Conservation (phyloP, 2,113 vertebrate species). For the Calypte anna region DNA sequence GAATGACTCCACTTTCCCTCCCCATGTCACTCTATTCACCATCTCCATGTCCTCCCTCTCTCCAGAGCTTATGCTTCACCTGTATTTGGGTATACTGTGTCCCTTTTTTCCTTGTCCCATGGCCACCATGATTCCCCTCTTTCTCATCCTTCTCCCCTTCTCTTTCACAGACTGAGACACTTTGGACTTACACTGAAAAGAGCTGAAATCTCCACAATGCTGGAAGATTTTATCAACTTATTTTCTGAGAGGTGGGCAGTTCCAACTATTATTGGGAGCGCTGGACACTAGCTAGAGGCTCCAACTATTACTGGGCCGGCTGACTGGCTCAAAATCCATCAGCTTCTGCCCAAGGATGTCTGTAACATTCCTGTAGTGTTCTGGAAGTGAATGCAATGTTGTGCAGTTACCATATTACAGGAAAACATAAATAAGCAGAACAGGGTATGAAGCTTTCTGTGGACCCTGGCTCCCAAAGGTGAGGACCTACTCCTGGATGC, state of each 20-base stretch:
- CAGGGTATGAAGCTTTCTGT: not conserved
- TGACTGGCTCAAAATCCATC: not conserved
- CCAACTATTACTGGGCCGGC: not conserved
- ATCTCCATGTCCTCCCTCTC: not conserved
- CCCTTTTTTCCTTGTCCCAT: not conserved
- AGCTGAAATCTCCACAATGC: not conserved
- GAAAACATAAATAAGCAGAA: not conserved
- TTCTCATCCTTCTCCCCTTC: not conserved
- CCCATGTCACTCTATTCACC: not conserved
- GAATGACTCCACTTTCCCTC: not conserved
- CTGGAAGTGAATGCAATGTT: not conserved
- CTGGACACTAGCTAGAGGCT: not conserved
- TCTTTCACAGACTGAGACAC: not conserved
- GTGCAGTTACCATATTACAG: not conserved
- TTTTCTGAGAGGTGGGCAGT: not conserved
- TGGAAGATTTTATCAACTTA: not conserved
- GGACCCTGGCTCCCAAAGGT: not conserved
- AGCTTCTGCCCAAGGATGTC: not conserved
- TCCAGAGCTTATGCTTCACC: not conserved
- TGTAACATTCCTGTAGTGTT: not conserved
- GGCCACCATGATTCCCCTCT: accelerated
- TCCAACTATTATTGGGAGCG: not conserved
- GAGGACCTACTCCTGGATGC: not conserved
- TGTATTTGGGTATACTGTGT: not conserved
- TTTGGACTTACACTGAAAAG: not conserved